Percentiles rank a stretch among this genome's conserved stretches.
These are phyloP conservation scores for Metellina segmentata DNA, from an alignment of 2,888 invertebrate genomes.

Conservation along the genomic window DNA sequence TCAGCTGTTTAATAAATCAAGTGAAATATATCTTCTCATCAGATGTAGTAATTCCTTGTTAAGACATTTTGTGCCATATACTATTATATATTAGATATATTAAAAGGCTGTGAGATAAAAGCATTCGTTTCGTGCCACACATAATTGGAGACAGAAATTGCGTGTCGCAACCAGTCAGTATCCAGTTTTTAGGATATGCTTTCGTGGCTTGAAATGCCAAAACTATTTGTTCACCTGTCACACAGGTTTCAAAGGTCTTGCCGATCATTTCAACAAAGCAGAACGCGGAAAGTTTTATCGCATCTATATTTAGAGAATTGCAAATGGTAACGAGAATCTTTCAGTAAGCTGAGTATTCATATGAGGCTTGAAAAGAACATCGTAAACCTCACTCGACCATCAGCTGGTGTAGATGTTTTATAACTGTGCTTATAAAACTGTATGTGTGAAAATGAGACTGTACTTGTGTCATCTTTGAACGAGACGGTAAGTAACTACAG, in stretches of 20 bases:
- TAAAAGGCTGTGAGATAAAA: no score
- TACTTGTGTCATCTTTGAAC: no score
- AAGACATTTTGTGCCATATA: no score
- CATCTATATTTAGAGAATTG: constrained; percentile 13
- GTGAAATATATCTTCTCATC: no score
- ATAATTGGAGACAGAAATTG: neutral
- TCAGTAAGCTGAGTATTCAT: neutral
- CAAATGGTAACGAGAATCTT: neutral
- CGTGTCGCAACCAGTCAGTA: neutral
- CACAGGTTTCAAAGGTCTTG: neutral
- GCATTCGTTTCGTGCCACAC: no score
- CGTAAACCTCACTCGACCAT: neutral
- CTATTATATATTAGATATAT: no score
- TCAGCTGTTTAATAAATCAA: no score
- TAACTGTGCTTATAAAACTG: neutral
- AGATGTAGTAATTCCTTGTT: no score
- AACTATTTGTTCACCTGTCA: constrained; percentile 3
- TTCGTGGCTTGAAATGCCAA: constrained; percentile 5
- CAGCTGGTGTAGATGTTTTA: neutral
- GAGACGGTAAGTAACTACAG: no score
- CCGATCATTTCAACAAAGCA: neutral
- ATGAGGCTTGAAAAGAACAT: neutral
- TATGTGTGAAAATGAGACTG: neutral
- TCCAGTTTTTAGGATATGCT: neutral
- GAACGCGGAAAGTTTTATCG: neutral